Conservation (phyloP, 2,797 vertebrate species). For the Bovichtus diacanthus region DNA sequence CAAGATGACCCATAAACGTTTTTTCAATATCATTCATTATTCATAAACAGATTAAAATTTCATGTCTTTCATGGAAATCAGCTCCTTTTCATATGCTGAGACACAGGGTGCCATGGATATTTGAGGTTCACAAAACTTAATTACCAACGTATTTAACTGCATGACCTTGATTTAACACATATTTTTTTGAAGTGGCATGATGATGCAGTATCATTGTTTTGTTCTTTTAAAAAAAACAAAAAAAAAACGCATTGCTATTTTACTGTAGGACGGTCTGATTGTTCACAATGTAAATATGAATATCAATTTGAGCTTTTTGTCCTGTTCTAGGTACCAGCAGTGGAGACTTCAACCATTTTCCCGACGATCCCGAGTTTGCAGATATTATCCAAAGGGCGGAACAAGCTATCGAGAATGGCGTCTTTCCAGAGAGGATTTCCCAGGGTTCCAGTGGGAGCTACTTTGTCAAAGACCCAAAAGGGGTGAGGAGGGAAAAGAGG, state of each 20-base stretch:
- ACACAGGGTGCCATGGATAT: neutral
- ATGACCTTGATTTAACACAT: neutral
- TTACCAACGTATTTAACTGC: neutral
- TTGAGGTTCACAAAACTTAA: neutral
- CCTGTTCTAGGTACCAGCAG: constrained; percentile 74
- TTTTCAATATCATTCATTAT: neutral
- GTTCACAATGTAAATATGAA: neutral
- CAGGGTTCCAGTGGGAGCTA: constrained; percentile 99
- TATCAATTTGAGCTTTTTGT: neutral
- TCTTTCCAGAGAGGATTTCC: constrained; percentile 94
- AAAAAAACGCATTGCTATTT: neutral
- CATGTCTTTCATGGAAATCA: neutral
- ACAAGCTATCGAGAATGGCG: constrained; percentile 92
- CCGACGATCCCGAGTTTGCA: constrained; percentile 93
- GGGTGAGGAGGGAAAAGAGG: constrained; percentile 82
- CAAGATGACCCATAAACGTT: neutral
- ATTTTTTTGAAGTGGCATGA: neutral
- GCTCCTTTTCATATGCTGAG: neutral
- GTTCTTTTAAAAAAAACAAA: neutral
- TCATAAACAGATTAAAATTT: neutral
- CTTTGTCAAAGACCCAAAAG: constrained; percentile 96
- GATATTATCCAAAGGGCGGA: constrained; percentile 91
- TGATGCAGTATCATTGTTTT: too few relatives aligned
- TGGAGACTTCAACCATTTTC: constrained; percentile 91
- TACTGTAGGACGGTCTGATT: neutral